Evolutionary conservation across 2,797 vertebrate species (phyloP).

Genomic region (Prunella strophiata): DNA sequence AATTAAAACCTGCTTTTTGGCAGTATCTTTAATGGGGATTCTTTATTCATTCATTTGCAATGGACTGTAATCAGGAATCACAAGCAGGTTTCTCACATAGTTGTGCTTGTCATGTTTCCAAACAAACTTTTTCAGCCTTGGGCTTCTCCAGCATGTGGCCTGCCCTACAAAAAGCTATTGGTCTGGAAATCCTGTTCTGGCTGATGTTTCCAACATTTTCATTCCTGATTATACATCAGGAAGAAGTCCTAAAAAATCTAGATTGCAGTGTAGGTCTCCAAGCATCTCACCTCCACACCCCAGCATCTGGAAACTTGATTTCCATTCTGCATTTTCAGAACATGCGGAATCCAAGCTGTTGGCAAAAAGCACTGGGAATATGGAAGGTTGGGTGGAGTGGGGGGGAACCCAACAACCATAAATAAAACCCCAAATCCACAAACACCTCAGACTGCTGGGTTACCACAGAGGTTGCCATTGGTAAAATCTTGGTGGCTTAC

Average conservation of each 20-base stretch:
- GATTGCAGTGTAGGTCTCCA: neutral
- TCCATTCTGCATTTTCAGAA: neutral
- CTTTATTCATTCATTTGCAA: neutral
- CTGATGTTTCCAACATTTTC: neutral
- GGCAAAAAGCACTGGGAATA: neutral
- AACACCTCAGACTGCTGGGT: neutral
- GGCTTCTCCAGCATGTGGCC: neutral
- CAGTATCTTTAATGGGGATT: neutral
- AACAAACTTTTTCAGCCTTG: neutral
- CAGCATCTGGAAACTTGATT: neutral
- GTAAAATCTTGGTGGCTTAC: neutral
- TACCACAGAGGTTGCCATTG: neutral
- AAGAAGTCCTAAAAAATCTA: neutral
- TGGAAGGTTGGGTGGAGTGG: fast-evolving
- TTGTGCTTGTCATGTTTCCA: neutral
- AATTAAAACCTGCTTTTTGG: neutral
- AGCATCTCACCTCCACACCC: neutral
- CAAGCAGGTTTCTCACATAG: neutral
- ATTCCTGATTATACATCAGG: neutral
- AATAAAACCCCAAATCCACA: neutral
- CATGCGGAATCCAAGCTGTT: neutral
- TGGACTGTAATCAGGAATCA: neutral
- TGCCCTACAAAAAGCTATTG: neutral
- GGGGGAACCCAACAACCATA: fast-evolving
- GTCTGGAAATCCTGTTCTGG: neutral